Percentiles rank a stretch among this genome's conserved stretches.
Evolutionary conservation across 2,113 vertebrate genomes (phyloP).

Genomic region (Rhinoptilus africanus): DNA sequence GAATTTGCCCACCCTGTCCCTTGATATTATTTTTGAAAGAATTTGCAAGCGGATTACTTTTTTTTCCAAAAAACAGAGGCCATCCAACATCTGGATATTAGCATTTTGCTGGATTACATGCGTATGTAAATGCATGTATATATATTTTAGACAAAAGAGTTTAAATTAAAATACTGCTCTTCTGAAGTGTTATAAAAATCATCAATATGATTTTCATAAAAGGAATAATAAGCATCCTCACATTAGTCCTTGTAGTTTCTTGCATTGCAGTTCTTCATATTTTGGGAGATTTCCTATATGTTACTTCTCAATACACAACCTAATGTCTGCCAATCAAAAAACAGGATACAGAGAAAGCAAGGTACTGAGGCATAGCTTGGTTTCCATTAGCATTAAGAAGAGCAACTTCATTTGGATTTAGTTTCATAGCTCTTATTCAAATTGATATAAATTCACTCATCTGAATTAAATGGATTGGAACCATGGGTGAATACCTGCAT

Average conservation of each 20-base stretch:
- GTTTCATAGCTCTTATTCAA: background rate
- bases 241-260: background rate
- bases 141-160: background rate
- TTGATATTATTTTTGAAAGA: background rate
- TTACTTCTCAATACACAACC: background rate
- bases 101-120: background rate
- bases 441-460: background rate
- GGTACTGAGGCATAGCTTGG: background rate
- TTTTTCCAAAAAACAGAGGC: background rate
- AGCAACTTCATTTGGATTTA: background rate
- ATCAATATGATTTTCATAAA: background rate
- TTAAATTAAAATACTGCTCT: background rate
- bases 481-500: background rate
- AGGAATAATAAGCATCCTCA: background rate
- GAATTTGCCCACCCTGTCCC: background rate
- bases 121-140: background rate
- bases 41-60: background rate
- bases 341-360: background rate
- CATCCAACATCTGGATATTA: background rate
- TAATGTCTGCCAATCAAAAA: background rate
- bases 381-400: background rate
- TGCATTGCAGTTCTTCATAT: background rate
- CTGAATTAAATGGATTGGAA: background rate
- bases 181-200: background rate
- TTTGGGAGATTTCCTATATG: background rate